Percentiles rank a stretch among this genome's conserved stretches.
Evolutionary conservation across 2,888 invertebrate species (phyloP).

Genomic region (Erebia aethiops): DNA sequence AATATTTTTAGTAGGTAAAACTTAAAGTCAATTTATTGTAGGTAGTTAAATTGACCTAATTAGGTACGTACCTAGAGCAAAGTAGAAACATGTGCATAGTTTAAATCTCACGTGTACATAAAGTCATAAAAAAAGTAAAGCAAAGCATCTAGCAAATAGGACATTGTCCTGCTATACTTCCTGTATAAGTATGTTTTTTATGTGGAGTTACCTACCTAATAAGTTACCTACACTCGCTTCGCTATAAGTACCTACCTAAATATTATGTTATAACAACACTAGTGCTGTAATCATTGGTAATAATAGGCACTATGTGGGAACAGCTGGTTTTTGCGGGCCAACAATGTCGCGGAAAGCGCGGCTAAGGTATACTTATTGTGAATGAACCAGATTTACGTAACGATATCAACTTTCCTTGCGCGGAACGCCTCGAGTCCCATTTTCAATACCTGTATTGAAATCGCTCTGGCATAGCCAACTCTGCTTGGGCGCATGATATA

Average conservation of each 20-base stretch:
- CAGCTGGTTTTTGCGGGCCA: slow-evolving; percentile 60
- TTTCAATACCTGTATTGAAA: slow-evolving; percentile 36
- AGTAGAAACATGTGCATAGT: too few relatives aligned
- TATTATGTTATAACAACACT: slow-evolving; percentile 59
- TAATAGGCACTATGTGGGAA: slow-evolving; percentile 63
- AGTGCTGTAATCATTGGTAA: slow-evolving; percentile 66
- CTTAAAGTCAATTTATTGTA: too few relatives aligned
- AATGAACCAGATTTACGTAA: slow-evolving; percentile 75
- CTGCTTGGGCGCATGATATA: slow-evolving; percentile 7
- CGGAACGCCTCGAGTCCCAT: slow-evolving; percentile 31
- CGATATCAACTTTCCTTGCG: slow-evolving; percentile 60
- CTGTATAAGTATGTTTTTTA: not conserved
- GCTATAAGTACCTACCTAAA: slow-evolving; percentile 45
- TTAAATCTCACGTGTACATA: too few relatives aligned
- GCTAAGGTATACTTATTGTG: slow-evolving; percentile 39
- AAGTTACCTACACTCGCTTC: slow-evolving; percentile 58
- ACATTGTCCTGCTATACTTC: too few relatives aligned
- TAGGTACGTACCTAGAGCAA: too few relatives aligned
- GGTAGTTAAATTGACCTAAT: too few relatives aligned
- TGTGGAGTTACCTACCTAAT: slow-evolving; percentile 31
- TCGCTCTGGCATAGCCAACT: slow-evolving; percentile 21
- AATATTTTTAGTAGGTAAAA: too few relatives aligned
- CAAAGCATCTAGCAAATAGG: too few relatives aligned
- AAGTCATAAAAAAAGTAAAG: too few relatives aligned
- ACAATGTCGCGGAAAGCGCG: slow-evolving; percentile 45